Percentiles rank a stretch among this genome's conserved stretches.
Evolutionary conservation across 2,797 vertebrate genomes (phyloP).

Genomic region (Myotis findleyi): DNA sequence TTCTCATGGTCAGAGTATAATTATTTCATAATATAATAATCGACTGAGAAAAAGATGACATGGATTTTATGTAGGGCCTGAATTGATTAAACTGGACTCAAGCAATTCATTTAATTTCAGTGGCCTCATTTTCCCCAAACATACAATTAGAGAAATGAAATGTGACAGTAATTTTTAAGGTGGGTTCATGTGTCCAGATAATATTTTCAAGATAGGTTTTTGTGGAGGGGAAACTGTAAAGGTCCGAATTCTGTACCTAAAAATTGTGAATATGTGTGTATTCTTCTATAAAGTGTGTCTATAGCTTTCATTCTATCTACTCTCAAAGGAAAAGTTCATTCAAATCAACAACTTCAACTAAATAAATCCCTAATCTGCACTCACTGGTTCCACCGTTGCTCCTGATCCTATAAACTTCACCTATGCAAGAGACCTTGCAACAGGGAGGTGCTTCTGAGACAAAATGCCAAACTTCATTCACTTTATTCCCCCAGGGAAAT

Average conservation of each 20-base stretch:
- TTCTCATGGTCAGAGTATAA: slow-evolving; percentile 20
- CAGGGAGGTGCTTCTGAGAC: background rate
- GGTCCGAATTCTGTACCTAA: background rate
- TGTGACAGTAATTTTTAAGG: slow-evolving; percentile 23
- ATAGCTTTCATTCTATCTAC: background rate
- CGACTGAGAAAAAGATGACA: background rate
- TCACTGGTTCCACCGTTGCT: background rate
- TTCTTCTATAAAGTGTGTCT: background rate
- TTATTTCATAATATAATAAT: slow-evolving; percentile 16
- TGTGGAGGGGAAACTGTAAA: background rate
- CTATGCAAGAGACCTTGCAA: background rate
- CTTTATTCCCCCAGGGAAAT: slow-evolving; percentile 15
- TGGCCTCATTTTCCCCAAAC: background rate
- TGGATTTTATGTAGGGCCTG: background rate
- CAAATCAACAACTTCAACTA: background rate
- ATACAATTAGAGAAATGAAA: slow-evolving; percentile 43
- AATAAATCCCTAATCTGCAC: background rate
- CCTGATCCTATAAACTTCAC: background rate
- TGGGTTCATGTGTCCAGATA: background rate
- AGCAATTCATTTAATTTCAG: background rate
- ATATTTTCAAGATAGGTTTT: slow-evolving; percentile 15
- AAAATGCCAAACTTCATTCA: slow-evolving; percentile 8
- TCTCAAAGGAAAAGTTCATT: slow-evolving; percentile 15
- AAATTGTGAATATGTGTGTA: background rate
- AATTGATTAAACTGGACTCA: background rate